Conservation (phyloP, 2,888 invertebrate species). For the Drosophila cracens region DNA sequence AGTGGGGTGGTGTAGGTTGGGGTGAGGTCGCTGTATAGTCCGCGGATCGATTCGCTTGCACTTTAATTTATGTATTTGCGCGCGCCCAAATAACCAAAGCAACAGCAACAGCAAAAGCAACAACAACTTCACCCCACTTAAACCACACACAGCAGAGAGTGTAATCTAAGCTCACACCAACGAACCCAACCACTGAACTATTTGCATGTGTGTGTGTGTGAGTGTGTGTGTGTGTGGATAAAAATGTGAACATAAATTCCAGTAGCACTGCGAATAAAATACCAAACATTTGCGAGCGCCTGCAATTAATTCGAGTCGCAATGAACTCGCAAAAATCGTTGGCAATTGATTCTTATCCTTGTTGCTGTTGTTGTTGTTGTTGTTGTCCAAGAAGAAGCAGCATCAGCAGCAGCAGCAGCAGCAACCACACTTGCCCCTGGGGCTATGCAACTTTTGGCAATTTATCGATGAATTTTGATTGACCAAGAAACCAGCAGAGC, state of each 20-base stretch:
- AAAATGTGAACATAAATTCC: conserved; percentile 79
- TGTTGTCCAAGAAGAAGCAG: conserved; percentile 10
- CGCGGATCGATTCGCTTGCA: conserved; percentile 62
- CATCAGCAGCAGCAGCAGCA: not conserved
- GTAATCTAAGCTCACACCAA: conserved; percentile 38
- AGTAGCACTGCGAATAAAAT: conserved; percentile 46
- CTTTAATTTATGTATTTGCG: conserved; percentile 72
- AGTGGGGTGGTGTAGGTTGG: not conserved
- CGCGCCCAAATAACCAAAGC: conserved; percentile 49
- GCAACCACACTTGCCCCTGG: conserved; percentile 16
- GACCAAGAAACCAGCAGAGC: conserved; percentile 31
- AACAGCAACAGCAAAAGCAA: conserved; percentile 17
- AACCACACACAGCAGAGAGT: conserved; percentile 24
- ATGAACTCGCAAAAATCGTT: conserved; percentile 51
- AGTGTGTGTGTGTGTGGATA: conserved; percentile 23
- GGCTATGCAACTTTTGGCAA: conserved; percentile 52
- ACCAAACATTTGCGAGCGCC: conserved; percentile 42
- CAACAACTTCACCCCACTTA: conserved; percentile 36
- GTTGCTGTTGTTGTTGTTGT: conserved; percentile 29
- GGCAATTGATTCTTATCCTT: conserved; percentile 21
- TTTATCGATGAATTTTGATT: conserved; percentile 61
- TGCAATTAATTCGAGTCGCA: conserved; percentile 66
- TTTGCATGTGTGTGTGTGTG: conserved; percentile 57
- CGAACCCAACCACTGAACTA: conserved; percentile 20
- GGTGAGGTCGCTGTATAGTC: conserved; percentile 5